Evolutionary conservation across 1,140 invertebrate genomes (phyloP), one percentile per base, ranked within the genome.

Genomic region (Drosophila nigromelanica): DNA sequence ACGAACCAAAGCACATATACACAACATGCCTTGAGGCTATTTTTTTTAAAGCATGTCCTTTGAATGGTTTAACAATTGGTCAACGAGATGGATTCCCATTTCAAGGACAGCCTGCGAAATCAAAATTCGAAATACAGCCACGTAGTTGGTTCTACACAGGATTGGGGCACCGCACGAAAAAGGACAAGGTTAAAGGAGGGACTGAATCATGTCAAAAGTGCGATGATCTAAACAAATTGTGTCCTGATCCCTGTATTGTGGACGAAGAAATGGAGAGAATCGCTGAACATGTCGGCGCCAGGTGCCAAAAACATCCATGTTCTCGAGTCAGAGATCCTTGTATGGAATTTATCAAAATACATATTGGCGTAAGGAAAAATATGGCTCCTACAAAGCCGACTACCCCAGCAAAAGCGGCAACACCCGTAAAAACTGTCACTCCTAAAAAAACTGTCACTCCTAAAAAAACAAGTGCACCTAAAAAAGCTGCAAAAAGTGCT

Each of bases 301-400:
- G 12, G 14, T 68, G 64, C 15, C 7, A 27, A 1, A 68, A 27
- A n/a, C 15, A 60, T 60, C 43, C 48, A n/a, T 54, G 66, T 39
- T 42, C 12, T 14, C 54, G 4, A 5, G 27, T 62, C 1, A 27
- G 11, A 10, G 48, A 62, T 18, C 58, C 66, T 11, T 62, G 47
- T 21, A 21, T 30, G n/a, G n/a, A n/a, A 1, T 62, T n/a, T 18
- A 12, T 69, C 2, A 62, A 61, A 11, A 11, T 27, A 14, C 58
- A 69, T n/a, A 43, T 54, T 8, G 30, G 56, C 18, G 21, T 11
- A 5, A 27, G 11, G 11, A 42, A 54, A 55, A 24, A 8, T 2
- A 4, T 0, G 1, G 6, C 6, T n/a, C 5, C 45, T 10, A 30
- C 21, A 27, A 37, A 37, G 12, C 3, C 35, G 11, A 12, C 3